Percentiles rank a stretch among this genome's conserved stretches.
These are phyloP conservation scores for Ramazzottius varieornatus DNA, from an alignment of 2,888 invertebrate genomes.

Conservation along the genomic window DNA sequence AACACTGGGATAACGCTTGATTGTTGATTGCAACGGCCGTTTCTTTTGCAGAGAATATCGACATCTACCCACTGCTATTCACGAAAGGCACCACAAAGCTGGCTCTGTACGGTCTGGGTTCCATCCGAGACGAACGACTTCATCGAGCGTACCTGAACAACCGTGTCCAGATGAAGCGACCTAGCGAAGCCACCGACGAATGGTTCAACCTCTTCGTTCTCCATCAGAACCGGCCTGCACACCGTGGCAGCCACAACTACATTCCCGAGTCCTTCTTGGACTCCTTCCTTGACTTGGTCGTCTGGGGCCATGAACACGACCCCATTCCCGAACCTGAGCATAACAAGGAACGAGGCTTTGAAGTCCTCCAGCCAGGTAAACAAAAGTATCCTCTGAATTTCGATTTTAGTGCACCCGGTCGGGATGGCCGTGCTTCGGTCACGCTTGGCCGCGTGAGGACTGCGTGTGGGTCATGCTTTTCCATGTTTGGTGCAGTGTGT, in stretches of 20 bases:
- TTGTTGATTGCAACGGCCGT: neutral
- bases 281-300: slow-evolving; percentile 53
- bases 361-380: neutral
- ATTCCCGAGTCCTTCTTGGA: slow-evolving; percentile 53
- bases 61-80: slow-evolving; percentile 52
- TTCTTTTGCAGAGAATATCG: slow-evolving; percentile 22
- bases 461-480: no score
- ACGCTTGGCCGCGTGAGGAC: no score
- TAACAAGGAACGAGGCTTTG: neutral
- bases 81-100: slow-evolving; percentile 54
- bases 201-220: slow-evolving; percentile 78
- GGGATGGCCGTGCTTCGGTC: no score
- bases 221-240: slow-evolving; percentile 61
- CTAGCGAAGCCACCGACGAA: slow-evolving; percentile 35
- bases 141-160: slow-evolving; percentile 30
- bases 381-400: no score
- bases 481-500: no score
- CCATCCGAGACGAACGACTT: slow-evolving; percentile 67
- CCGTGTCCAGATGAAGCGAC: slow-evolving; percentile 34
- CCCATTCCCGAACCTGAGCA: neutral
- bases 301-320: slow-evolving; percentile 99
- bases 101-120: slow-evolving; percentile 75
- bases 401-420: no score
- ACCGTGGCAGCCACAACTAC: slow-evolving; percentile 44
- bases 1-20: neutral